These are phyloP conservation scores for Sthenelais limicola DNA, from an alignment of 2,888 invertebrate genomes.

Conservation along the genomic window DNA sequence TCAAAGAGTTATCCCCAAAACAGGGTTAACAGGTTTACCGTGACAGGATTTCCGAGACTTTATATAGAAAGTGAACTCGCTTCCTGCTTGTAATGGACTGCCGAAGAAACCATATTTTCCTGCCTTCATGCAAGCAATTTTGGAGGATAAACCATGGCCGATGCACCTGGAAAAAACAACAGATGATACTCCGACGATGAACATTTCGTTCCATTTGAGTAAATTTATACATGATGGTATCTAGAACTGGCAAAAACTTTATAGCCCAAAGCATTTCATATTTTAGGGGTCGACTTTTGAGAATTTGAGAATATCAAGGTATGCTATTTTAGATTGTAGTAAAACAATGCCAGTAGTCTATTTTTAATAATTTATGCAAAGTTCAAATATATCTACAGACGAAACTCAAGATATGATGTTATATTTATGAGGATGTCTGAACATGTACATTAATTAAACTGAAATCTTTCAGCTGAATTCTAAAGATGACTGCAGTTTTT, in stretches of 20 bases:
- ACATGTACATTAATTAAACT: too few relatives aligned
- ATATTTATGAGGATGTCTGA: too few relatives aligned
- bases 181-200: background rate
- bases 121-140: conserved; percentile 57
- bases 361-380: too few relatives aligned
- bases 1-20: conserved; percentile 33
- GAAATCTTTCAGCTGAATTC: too few relatives aligned
- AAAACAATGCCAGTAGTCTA: too few relatives aligned
- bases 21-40: conserved; percentile 49
- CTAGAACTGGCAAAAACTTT: background rate
- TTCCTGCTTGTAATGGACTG: conserved; percentile 54
- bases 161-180: conserved; percentile 53
- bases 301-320: too few relatives aligned
- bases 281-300: too few relatives aligned
- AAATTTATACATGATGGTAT: background rate
- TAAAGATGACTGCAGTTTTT: too few relatives aligned
- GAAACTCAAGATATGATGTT: too few relatives aligned
- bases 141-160: conserved; percentile 45
- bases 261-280: too few relatives aligned
- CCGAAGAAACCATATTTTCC: conserved; percentile 58
- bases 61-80: conserved; percentile 54
- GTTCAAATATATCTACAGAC: too few relatives aligned
- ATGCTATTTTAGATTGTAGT: too few relatives aligned
- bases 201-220: background rate
- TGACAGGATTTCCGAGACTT: conserved; percentile 50